Conservation (phyloP, 2,888 invertebrate genomes). For the Leucophenga maculata region DNA sequence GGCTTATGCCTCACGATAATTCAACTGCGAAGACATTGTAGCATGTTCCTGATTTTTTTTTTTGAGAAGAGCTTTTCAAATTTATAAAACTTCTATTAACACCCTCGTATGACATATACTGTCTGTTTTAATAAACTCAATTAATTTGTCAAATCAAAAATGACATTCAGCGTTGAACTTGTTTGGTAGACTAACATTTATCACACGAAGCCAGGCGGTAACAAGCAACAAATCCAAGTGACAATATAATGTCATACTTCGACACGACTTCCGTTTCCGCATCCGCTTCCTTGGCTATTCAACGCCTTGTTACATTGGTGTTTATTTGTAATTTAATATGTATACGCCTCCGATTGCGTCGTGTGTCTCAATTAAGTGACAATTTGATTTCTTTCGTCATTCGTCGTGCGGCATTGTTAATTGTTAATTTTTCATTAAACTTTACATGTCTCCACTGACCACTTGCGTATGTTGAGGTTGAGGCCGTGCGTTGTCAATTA, state of each 20-base stretch:
- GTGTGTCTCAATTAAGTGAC: conserved; percentile 65
- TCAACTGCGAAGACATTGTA: no score
- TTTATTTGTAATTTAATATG: conserved; percentile 58
- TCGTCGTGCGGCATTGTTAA: conserved; percentile 17
- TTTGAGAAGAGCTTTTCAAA: no score
- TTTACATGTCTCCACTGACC: conserved; percentile 20
- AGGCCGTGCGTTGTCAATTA: conserved; percentile 62
- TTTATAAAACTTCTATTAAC: no score
- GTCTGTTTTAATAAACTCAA: conserved; percentile 48
- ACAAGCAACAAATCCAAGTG: neutral
- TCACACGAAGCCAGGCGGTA: conserved; percentile 47
- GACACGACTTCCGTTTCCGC: neutral
- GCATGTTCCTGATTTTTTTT: no score
- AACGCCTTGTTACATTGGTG: conserved; percentile 21
- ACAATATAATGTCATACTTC: conserved; percentile 14
- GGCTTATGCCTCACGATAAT: no score
- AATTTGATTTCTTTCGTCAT: conserved; percentile 61
- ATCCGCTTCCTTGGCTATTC: neutral
- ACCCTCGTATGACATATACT: neutral
- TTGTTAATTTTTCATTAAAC: conserved; percentile 62
- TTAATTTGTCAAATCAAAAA: conserved; percentile 63
- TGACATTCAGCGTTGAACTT: conserved; percentile 40
- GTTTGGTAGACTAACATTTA: conserved; percentile 49
- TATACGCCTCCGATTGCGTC: conserved; percentile 30
- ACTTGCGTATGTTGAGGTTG: conserved; percentile 31